Evolutionary conservation across 2,113 vertebrate genomes (phyloP).

Genomic region (Lophius piscatorius): DNA sequence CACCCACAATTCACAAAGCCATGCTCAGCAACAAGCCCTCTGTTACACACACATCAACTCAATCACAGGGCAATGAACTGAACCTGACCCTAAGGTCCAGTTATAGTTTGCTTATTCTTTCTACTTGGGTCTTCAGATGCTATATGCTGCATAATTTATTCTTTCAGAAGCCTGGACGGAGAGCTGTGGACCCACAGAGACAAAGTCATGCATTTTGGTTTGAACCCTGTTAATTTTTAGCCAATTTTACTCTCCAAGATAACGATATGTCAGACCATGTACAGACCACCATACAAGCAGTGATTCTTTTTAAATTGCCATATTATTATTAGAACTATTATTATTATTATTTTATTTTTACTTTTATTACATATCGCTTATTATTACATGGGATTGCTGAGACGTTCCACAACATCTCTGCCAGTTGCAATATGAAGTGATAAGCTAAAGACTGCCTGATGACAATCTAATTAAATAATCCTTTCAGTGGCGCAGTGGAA

Average conservation of each 20-base stretch:
- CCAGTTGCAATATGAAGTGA: too few species aligned
- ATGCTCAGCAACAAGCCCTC: conserved; percentile 67
- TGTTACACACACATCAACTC: conserved; percentile 76
- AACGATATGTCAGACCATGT: neutral
- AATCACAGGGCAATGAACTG: conserved; percentile 77
- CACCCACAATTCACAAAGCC: conserved; percentile 72
- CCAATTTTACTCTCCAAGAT: neutral
- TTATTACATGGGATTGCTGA: too few species aligned
- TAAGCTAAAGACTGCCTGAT: conserved; percentile 79
- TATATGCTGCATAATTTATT: conserved; percentile 38
- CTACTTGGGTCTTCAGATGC: conserved; percentile 33
- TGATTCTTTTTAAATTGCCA: neutral
- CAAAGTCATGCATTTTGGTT: conserved; percentile 1
- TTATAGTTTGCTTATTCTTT: conserved; percentile 67
- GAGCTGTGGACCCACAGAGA: neutral
- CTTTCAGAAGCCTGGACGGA: conserved; percentile 19
- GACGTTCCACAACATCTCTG: too few species aligned
- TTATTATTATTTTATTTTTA: neutral
- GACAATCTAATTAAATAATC: conserved; percentile 81
- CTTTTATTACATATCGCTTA: neutral
- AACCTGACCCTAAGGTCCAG: conserved; percentile 60
- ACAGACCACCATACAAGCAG: neutral
- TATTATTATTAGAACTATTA: neutral
- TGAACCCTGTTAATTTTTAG: conserved; percentile 1
- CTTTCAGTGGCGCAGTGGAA: conserved; percentile 66